These are phyloP conservation scores for Orycteropus afer DNA, from an alignment of 2,113 vertebrate species.

Conservation along the genomic window DNA sequence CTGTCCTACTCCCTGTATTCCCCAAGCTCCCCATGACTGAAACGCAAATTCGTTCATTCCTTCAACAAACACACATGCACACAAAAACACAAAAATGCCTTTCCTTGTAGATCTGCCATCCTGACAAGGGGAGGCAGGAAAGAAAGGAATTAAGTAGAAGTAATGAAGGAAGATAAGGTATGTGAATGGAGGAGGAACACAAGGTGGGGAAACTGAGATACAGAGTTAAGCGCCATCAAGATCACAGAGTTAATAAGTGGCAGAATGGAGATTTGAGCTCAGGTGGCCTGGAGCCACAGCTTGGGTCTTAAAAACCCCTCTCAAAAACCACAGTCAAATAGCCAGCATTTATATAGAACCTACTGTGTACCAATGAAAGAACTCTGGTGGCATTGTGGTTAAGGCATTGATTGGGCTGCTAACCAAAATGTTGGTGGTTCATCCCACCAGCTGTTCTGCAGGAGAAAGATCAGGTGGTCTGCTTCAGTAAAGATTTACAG, in stretches of 20 bases:
- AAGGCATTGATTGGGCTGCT: too few relatives aligned
- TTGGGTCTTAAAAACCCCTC: not conserved
- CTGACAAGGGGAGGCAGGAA: not conserved
- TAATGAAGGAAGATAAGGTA: not conserved
- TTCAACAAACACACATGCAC: not conserved
- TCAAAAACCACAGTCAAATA: not conserved
- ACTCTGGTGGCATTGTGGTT: too few relatives aligned
- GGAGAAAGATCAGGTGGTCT: not conserved
- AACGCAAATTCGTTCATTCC: not conserved
- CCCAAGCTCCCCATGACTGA: not conserved
- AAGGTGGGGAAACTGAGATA: conserved; percentile 44
- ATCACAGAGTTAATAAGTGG: not conserved
- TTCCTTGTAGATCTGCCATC: not conserved
- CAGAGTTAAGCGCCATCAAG: not conserved
- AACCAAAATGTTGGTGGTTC: not conserved
- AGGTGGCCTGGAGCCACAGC: not conserved
- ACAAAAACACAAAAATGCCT: not conserved
- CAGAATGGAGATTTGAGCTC: conserved; percentile 34
- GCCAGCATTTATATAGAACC: conserved; percentile 18
- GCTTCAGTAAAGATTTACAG: not conserved
- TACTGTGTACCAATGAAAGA: not conserved
- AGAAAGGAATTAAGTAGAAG: not conserved
- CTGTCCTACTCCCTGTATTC: not conserved
- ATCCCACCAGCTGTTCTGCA: not conserved
- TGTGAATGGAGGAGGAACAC: conserved; percentile 4